These are phyloP conservation scores for Macroglossus sobrinus DNA, from an alignment of 2,113 vertebrate genomes.

Conservation along the genomic window DNA sequence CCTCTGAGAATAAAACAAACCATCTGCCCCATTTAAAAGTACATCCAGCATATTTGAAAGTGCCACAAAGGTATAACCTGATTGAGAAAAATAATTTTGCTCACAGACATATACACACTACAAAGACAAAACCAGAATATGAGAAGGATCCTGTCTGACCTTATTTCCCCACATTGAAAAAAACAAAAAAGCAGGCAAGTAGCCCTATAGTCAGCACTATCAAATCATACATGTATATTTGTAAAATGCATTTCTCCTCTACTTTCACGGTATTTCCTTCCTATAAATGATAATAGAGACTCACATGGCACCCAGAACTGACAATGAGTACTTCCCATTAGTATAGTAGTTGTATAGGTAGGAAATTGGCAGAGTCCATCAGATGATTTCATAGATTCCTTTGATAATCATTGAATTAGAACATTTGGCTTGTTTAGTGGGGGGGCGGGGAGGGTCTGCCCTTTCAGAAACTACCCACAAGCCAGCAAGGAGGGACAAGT, in stretches of 20 bases:
- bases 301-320: background rate
- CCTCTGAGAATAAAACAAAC: background rate
- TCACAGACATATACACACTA: background rate
- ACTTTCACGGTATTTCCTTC: background rate
- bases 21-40: background rate
- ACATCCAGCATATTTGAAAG: background rate
- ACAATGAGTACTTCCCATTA: background rate
- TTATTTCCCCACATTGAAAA: background rate
- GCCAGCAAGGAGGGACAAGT: background rate
- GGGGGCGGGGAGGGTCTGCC: background rate
- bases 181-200: background rate
- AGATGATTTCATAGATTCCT: background rate
- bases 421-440: background rate
- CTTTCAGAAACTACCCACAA: background rate
- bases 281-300: background rate
- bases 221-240: background rate
- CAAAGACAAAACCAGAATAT: background rate
- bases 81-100: background rate
- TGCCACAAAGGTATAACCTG: background rate
- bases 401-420: background rate
- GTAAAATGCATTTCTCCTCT: background rate
- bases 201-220: background rate
- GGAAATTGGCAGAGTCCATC: background rate
- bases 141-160: background rate
- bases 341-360: fast-evolving